Base-by-base conservation (phyloP, 2,113 vertebrate species). In the Paracanthobrama guichenoti region DNA sequence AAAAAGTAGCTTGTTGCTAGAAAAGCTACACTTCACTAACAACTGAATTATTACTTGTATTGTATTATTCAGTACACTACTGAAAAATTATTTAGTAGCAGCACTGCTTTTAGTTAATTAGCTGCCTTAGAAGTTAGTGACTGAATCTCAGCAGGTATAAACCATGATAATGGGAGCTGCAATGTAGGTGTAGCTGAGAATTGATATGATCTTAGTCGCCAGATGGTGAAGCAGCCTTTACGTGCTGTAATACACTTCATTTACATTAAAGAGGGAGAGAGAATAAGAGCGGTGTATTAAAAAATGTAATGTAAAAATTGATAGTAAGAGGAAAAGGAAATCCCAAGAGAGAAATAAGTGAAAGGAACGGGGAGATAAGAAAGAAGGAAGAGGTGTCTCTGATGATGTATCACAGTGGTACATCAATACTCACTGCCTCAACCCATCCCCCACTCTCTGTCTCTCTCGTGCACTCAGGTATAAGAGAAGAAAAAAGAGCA, bases 141-240 rank as follows among this genome's bases (percentile, higher is more conserved):
- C 76, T 79, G 60, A 67, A 80, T 60, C 44, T 66, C 60, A 50
- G 16, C 9, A 1, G 35, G 35, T 79, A 57, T 62, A 79, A 44
- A 66, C 60, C 44, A 2, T 67, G 60, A 81, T 35, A 22, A 10
- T 18, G 3, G 3, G 18, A 13, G 26, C 79, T 35, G 67, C 57
- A 1, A 26, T 86, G 85, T 87, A 88, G 91, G 89, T 89, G 91
- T 89, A 91, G 90, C 89, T 62, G 89, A 89, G 60, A 91, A 91
- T 89, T 88, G 87, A 91, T 90, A 88, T 88, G 89, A 89, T 92
- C 90, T 90, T 86, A 89, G 89, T 90, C 87, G 89, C 88, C 92
- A 92, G 92, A 92, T 93, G 92, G 91, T 91, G 50, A 88, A 89
- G 87, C 89, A 89, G 87, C 89, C 85, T 66, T 89, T 88, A 87